Conservation (phyloP, 2,888 invertebrate genomes). For the Thecocarcelia acutangulata region DNA sequence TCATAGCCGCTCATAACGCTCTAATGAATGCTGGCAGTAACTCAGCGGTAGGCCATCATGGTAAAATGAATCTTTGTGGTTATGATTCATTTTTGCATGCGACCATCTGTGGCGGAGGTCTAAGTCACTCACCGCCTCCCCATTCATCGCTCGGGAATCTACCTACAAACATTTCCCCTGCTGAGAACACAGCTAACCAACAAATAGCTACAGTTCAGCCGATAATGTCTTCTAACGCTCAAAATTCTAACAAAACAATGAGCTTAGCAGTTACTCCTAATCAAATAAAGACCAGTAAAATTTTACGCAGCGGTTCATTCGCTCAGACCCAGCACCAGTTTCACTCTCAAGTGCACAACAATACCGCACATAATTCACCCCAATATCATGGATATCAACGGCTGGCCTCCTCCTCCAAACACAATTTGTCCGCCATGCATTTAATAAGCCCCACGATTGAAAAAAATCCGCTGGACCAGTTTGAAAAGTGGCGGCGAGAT, state of each 20-base stretch:
- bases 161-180: neutral
- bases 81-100: constrained; percentile 86
- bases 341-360: constrained; percentile 54
- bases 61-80: constrained; percentile 82
- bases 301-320: constrained; percentile 70
- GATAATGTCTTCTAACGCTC: constrained; percentile 73
- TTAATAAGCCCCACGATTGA: constrained; percentile 74
- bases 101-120: constrained; percentile 83
- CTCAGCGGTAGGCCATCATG: constrained; percentile 75
- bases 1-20: constrained; percentile 80
- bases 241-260: constrained; percentile 65
- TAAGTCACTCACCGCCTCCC: constrained; percentile 62
- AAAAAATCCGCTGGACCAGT: constrained; percentile 79
- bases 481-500: constrained; percentile 82
- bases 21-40: constrained; percentile 31
- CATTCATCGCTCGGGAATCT: constrained; percentile 5
- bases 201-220: constrained; percentile 79
- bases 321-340: constrained; percentile 68
- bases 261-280: constrained; percentile 66
- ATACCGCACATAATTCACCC: constrained; percentile 73
- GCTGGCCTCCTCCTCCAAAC: constrained; percentile 73
- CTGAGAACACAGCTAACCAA: constrained; percentile 29
- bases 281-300: constrained; percentile 73
- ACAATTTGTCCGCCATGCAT: constrained; percentile 75
- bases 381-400: constrained; percentile 77